Evolutionary conservation across 2,797 vertebrate genomes (phyloP).

Genomic region (Pipistrellus kuhlii): DNA sequence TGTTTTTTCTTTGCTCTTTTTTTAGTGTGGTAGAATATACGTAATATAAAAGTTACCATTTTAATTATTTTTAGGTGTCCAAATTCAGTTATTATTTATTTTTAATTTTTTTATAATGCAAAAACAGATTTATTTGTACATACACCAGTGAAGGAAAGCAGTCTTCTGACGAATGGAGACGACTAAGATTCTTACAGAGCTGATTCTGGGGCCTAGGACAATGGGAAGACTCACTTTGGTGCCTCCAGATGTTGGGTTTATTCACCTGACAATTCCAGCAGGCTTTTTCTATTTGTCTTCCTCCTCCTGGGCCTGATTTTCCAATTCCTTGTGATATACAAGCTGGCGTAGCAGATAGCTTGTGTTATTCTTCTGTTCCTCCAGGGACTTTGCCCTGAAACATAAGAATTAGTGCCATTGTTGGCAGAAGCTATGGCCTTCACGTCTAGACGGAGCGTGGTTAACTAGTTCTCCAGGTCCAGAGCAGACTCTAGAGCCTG

Average conservation of each 20-base stretch:
- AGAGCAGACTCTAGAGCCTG: background rate
- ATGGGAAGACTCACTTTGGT: background rate
- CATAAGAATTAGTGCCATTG: background rate
- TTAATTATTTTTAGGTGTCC: conserved; percentile 22
- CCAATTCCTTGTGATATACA: background rate
- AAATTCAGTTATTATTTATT: conserved; percentile 5
- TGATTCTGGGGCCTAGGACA: background rate
- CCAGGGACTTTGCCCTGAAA: background rate
- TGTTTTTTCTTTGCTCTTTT: background rate
- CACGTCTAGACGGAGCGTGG: background rate
- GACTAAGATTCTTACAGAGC: background rate
- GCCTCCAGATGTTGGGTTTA: background rate
- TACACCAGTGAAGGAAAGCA: background rate
- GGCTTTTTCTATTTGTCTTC: background rate
- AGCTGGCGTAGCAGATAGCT: background rate
- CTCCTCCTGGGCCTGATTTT: background rate
- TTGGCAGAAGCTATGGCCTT: background rate
- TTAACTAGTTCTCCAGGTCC: background rate
- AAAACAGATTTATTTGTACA: background rate
- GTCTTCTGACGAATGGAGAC: background rate
- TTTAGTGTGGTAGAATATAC: background rate
- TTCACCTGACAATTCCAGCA: background rate
- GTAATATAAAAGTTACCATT: background rate
- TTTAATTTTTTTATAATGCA: background rate
- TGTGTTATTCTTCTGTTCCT: background rate